A percentile compares a stretch with the other conserved stretches of the same genome.
phyloP scores from a whole-genome alignment of 2,888 invertebrate genomes.

The Octonoba sinensis region DNA sequence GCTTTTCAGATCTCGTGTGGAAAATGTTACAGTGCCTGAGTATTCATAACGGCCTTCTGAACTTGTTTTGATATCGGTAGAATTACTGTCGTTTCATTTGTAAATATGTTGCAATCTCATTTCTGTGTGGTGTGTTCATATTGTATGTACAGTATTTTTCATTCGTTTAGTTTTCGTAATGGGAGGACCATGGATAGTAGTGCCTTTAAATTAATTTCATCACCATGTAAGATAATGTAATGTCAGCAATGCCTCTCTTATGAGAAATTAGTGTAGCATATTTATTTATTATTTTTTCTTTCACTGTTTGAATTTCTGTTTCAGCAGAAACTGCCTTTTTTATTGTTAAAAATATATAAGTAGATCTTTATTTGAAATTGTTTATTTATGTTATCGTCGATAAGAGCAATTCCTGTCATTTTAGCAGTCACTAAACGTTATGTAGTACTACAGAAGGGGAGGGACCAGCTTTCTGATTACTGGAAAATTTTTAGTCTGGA shows the following conservation, averaged over 20 bases:
- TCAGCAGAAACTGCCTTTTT: too few relatives aligned
- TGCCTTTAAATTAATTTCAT: not conserved
- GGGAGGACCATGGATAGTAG: not conserved
- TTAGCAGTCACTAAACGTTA: not conserved
- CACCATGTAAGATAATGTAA: too few relatives aligned
- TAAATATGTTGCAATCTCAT: not conserved
- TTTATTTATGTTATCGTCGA: too few relatives aligned
- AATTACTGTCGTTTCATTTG: too few relatives aligned
- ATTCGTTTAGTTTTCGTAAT: not conserved
- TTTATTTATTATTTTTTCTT: not conserved
- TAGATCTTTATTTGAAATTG: too few relatives aligned
- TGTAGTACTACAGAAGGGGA: too few relatives aligned
- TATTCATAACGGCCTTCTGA: not conserved
- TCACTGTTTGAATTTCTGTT: too few relatives aligned
- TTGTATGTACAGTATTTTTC: not conserved
- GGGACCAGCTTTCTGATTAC: too few relatives aligned
- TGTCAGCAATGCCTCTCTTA: too few relatives aligned
- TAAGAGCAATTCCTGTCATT: slow-evolving; percentile 3
- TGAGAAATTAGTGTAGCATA: not conserved
- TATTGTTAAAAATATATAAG: too few relatives aligned
- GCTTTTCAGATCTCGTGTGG: too few relatives aligned
- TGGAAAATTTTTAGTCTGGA: too few relatives aligned
- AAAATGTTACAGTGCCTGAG: slow-evolving; percentile 1
- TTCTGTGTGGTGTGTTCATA: not conserved
- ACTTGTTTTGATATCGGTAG: not conserved